Conservation (phyloP, 2,797 vertebrate genomes). For the Tokudaia muenninki region DNA sequence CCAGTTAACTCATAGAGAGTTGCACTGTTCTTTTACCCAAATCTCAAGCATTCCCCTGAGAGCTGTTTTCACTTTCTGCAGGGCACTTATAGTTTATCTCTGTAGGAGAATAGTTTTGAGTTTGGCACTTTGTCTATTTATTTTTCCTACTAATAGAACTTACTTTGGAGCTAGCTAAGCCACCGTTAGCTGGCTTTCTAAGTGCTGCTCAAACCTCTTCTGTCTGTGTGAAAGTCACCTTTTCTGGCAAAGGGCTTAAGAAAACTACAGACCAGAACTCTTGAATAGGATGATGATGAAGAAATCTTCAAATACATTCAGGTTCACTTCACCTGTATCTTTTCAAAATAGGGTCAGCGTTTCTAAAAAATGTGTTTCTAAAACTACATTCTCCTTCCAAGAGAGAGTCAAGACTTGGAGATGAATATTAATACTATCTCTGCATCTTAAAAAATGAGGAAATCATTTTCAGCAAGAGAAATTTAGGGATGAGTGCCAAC, state of each 20-base stretch:
- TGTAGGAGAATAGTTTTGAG: conserved; percentile 78
- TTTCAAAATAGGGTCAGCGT: conserved; percentile 83
- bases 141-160: conserved; percentile 82
- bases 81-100: conserved; percentile 86
- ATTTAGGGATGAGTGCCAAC: conserved; percentile 5
- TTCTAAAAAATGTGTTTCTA: conserved; percentile 66
- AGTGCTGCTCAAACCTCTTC: conserved; percentile 76
- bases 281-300: conserved; percentile 70
- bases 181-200: conserved; percentile 68
- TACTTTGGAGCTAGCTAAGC: conserved; percentile 79
- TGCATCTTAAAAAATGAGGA: not conserved
- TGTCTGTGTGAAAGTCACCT: conserved; percentile 80
- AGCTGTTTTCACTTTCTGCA: conserved; percentile 84
- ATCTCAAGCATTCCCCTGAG: conserved; percentile 82
- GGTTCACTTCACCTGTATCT: conserved; percentile 79
- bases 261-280: conserved; percentile 74
- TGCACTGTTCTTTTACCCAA: conserved; percentile 81
- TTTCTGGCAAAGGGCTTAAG: conserved; percentile 83
- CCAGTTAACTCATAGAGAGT: conserved; percentile 78
- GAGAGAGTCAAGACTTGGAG: conserved; percentile 32
- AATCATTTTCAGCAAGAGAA: conserved; percentile 64
- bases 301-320: conserved; percentile 65
- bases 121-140: conserved; percentile 81
- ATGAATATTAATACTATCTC: conserved; percentile 41
- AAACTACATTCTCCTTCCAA: not conserved